Base-by-base conservation (phyloP, 2,113 vertebrate genomes). In the Meleagris gallopavo region DNA sequence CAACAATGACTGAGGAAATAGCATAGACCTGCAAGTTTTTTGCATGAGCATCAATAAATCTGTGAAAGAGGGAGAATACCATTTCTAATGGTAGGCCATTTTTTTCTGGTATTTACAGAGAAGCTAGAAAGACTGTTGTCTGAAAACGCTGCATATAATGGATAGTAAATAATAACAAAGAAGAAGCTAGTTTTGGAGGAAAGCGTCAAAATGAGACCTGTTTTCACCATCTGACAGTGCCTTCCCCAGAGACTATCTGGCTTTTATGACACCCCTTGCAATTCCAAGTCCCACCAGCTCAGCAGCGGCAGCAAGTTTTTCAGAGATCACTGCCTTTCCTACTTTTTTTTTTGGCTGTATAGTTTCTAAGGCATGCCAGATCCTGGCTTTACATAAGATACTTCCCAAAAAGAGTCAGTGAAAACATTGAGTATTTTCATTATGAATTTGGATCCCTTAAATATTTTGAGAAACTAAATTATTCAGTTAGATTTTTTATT, bases 1-100 rank as follows among this genome's bases (percentile, higher is more conserved):
- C 50, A 77, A 45, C 0, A 2, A 21, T 1, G 1, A 1, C 8
- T 0, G 0, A 88, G 55, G 30, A 61, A 72, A 67, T 40, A 1
- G 0, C 16, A 41, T 29, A 46, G 18, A 82, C 80, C 22, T 25
- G 52, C 40, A 43, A 43, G 30, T 43, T 43, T 74, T 74, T 74
- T 54, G 52, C 52, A 32, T 58, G 40, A 54, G 72, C n/a, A 43
- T 34, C 19, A 13, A 24, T 41, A 58, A 58, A 74, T 45, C 41
- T 58, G 30, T 57, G 71, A n/a, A 25, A 43, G 36, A 22, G 15
- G 18, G 21, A 43, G 11, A 43, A n/a, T 74, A 21, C 38, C 29
- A 24, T 57, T n/a, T 41, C 54, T 74, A 43, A 74, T 43, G 32
- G 52, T 2, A 83, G 52, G 29, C 18, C 11, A 13, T 77, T 64